Evolutionary conservation across 2,888 invertebrate genomes (phyloP).

Genomic region (Agrotis segetum): DNA sequence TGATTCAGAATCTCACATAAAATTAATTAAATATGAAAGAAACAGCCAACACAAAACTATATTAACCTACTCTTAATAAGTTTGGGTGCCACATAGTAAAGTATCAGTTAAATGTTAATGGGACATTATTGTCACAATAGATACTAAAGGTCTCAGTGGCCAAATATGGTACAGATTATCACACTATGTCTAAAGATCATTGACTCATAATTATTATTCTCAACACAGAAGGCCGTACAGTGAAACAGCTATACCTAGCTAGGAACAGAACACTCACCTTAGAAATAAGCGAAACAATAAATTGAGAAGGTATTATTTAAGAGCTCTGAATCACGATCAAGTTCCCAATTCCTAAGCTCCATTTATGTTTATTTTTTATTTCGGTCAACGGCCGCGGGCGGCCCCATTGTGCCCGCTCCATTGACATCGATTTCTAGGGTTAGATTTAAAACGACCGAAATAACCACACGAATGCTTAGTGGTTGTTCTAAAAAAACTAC

Average conservation of each 20-base stretch:
- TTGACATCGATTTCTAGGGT: conserved; percentile 87
- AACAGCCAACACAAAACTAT: not conserved
- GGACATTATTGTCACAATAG: conserved; percentile 50
- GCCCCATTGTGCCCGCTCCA: conserved; percentile 82
- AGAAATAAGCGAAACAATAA: conserved; percentile 45
- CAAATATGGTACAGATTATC: conserved; percentile 59
- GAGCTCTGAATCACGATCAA: conserved; percentile 78
- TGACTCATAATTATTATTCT: conserved; percentile 61
- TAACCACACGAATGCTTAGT: conserved; percentile 41
- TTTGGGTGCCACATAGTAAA: conserved; percentile 24
- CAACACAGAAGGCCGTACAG: conserved; percentile 36
- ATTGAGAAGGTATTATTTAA: conserved; percentile 53
- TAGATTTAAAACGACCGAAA: conserved; percentile 76
- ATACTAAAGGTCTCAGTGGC: conserved; percentile 35
- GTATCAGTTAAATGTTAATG: conserved; percentile 46
- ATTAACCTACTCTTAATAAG: conserved; percentile 15
- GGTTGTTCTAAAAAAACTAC: conserved; percentile 51
- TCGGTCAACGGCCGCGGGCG: conserved; percentile 86
- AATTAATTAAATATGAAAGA: conserved; percentile 4
- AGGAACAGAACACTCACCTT: conserved; percentile 36
- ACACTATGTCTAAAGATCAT: conserved; percentile 57
- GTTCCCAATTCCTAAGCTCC: conserved; percentile 80
- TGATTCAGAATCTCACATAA: not conserved
- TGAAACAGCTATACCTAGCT: conserved; percentile 34
- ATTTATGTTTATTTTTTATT: conserved; percentile 85